Evolutionary conservation across 2,113 vertebrate species (phyloP), one percentile per base, ranked within the genome.

Genomic region (Egretta garzetta): DNA sequence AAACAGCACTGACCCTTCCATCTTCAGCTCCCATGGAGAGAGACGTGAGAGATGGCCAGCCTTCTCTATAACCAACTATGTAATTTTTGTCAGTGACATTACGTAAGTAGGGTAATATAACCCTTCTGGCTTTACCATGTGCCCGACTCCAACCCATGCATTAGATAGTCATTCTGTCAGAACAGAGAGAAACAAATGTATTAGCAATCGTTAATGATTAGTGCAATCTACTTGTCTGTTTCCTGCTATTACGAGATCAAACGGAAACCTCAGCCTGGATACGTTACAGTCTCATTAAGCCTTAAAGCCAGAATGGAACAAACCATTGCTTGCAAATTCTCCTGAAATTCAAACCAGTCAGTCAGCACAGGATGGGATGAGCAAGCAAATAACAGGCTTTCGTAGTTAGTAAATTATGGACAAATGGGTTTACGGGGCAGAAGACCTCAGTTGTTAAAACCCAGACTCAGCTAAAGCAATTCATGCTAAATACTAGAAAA

Each of bases 301-400:
- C 71, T 80, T 96, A 85, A 87, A 93, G 66, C 32, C 84, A 94
- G 74, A 95, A 86, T 41, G 75, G 93, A 97, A 94, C 55, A 93
- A 93, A 93, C 55, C 19, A 81, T 32, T 90, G 91, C 97, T 95
- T 56, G 79, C 67, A 95, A 97, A 94, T 93, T 88, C 67, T 93
- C 47, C 59, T 81, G 93, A 96, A 96, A 95, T 97, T 88, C 87
- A 96, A 92, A 83, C 86, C 80, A 93, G 90, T 84, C 92, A 92
- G 55, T 67, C 84, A 84, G 70, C 27, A 76, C 3, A 2, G 73
- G 60, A 86, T 39, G 12, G 49, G 66, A 91, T 92, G 63, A 35
- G 91, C 52, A 86, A 67, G 72, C 67, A 94, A 96, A 67, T 59
- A 88, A 94, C 72, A 86, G 77, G n/a, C 41, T 83, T 80, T 77